A percentile compares a stretch with the other conserved stretches of the same genome.
phyloP scores from a whole-genome alignment of 2,113 vertebrate genomes.

The Triplophysa dalaica region DNA sequence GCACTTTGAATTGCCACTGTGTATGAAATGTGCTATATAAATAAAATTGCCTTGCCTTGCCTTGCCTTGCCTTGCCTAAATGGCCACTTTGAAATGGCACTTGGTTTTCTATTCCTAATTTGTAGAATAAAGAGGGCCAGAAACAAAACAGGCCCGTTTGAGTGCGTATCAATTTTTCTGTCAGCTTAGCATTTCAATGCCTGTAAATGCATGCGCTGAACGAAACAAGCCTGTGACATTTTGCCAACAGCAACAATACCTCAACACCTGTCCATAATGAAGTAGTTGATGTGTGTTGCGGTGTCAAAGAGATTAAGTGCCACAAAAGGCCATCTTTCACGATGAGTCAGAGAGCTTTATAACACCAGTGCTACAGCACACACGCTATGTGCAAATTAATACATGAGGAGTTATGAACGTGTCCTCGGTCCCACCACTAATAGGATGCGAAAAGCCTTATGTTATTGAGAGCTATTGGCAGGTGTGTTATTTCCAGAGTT shows the following conservation, averaged over 20 bases:
- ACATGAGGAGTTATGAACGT: not conserved
- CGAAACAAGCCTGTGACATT: not conserved
- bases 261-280: not conserved
- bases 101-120: not conserved
- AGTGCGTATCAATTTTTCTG: not conserved
- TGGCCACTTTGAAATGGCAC: constrained; percentile 8
- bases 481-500: not conserved
- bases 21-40: too few species aligned
- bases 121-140: not conserved
- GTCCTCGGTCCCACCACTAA: not conserved
- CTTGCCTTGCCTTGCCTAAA: too few species aligned
- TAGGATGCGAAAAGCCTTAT: not conserved
- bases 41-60: too few species aligned
- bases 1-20: too few species aligned
- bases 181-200: not conserved
- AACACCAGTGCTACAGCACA: not conserved
- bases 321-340: not conserved
- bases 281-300: not conserved
- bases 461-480: not conserved
- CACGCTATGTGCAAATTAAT: not conserved
- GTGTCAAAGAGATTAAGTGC: not conserved
- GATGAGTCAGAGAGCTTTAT: not conserved
- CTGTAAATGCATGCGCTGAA: not conserved
- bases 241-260: not conserved
- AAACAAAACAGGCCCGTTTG: not conserved